Evolutionary conservation across 2,888 invertebrate species (phyloP), one percentile per base, ranked within the genome.

Genomic region (Sinohyriopsis cumingii): DNA sequence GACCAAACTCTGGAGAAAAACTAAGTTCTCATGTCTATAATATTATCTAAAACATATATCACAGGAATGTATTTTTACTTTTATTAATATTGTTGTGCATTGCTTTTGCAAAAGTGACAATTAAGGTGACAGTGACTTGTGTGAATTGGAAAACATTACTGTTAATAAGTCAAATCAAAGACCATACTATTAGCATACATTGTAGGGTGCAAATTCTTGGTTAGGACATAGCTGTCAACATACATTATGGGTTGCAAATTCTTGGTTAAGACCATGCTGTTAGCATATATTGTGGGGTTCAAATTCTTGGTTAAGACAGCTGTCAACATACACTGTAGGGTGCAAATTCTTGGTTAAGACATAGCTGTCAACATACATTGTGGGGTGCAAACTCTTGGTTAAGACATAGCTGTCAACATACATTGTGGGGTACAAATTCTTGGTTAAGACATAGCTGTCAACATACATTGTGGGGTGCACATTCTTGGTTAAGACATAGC

Each of bases 381-480:
- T 84, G 7, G 85, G 81, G 73, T 89, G 82, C 6, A 87, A 77
- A 61, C 83, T 69, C 53, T 77, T 70, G 24, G 25, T 33, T 15
- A 28, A n/a, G n/a, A n/a, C n/a, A 65, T 5, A 7, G 59, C 20
- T 53, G 54, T 67, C 56, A 57, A 82, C 87, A 85, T 82, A 89
- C 89, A 89, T 79, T 55, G 87, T 84, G 7, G 85, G 81, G 73
- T 89, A 82, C 7, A 87, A 77, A 61, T 83, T 69, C 53, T 15
- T n/a, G 5, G 12, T n/a, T 15, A 28, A 18, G 22, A 62, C 25
- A 65, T 6, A 12, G 33, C n/a, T 53, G 55, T 67, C 56, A 57
- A 82, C 87, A 85, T 82, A 89, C 89, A 89, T 79, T 55, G 87
- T 84, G 7, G 85, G 81, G 73, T 89, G 82, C 6, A 87, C 77